Base-by-base conservation (phyloP, 2,888 invertebrate species). In the Ecdyonurus torrentis region DNA sequence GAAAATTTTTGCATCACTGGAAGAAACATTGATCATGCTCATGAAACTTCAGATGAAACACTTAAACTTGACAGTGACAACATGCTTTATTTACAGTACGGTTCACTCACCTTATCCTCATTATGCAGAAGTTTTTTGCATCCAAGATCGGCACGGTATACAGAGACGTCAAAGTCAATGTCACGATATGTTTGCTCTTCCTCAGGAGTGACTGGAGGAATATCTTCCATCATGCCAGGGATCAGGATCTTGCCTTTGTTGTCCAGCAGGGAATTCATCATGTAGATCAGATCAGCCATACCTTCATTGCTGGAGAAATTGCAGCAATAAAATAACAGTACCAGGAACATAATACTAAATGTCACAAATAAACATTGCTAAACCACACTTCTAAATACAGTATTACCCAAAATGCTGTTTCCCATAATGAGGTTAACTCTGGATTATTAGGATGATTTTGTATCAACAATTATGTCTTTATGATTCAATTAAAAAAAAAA, bases 221-320 rank as follows among this genome's bases (percentile, higher is more conserved):
- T 95, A 67, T 89, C 85, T 66, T 94, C 86, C 73, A 89, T 84
- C 58, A 98, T 80, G 59, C 87, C 89, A 3, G 89, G 86, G 61
- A 97, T 78, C 25, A 87, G 77, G 69, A 99, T 95, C 67, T 85
- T 86, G 3, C 96, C 96, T 68, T 93, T 83, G 65, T 84, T 84
- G 73, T 95, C 92, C 0, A 91, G 86, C 66, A 99, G 78, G 15
- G 85, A 83, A 71, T 86, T 84, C 77, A 99, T 79, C 58, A 99
- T 74, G 72, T 89, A 87, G 66, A 96, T 82, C 61, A 99, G 79
- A 78, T 98, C 97, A 1, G 88, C 78, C 91, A 96, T 91, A 1
- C 89, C 94, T 76, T 93, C 92, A 71, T 85, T 82, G 2, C 83
- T 84, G 70, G 75, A 76, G 70, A 76, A 75, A 62, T n/a, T n/a